Evolutionary conservation across 2,113 vertebrate species (phyloP), one percentile per base, ranked within the genome.

Genomic region (Xyrauchen texanus): DNA sequence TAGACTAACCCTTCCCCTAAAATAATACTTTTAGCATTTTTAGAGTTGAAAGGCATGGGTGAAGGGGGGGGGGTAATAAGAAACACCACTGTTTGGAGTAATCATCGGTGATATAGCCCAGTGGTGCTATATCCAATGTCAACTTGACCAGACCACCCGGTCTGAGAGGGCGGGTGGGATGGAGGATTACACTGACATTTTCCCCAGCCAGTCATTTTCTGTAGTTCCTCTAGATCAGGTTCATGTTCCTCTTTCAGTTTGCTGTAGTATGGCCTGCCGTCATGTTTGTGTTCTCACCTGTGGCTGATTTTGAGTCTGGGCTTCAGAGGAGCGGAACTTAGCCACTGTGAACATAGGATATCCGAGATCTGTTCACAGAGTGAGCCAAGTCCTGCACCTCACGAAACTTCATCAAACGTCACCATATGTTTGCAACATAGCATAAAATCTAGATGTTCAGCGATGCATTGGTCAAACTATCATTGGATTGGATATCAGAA

Each of bases 321-420:
- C 77, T 91, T 90, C 92, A 85, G 90, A 92, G 91, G 86, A 89
- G 93, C 93, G 93, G 94, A 95, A 95, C 94, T 95, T 95, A 95
- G 94, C 93, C 94, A 95, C 94, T 95, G 94, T 95, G 94, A 95
- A 95, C 94, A 95, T 86, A 84, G 86, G 85, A 67, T 84, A 88
- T 88, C 78, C 87, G 84, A 89, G 87, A 91, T 91, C 93, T 95
- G 94, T 94, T 95, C 94, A 95, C 94, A 85, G 88, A 94, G 91
- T 86, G 82, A 93, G 92, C 94, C 90, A 95, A 95, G 94, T 91
- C 94, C 94, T 95, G 88, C 89, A 85, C 90, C 92, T 93, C 76
- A 83, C 15, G 90, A 91, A 91, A 89, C 90, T 58, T 77, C 8
- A 44, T 49, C 34, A 60, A 65, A 49, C 45, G 34, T 7, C 7